phyloP scores from a whole-genome alignment of 2,113 vertebrate genomes.

The Labrus mixtus region DNA sequence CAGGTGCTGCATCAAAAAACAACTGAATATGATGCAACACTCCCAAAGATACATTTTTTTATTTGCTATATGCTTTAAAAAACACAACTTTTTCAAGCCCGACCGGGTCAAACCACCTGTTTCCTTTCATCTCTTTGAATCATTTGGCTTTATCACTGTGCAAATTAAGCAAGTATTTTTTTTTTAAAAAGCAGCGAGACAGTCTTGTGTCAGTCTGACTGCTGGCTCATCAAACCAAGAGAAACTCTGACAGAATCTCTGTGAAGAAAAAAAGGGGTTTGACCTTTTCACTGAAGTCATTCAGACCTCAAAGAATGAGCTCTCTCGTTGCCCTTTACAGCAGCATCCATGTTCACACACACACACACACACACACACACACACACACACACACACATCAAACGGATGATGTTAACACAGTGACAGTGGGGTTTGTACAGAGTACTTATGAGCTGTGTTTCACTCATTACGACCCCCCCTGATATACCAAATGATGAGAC shows the following conservation, averaged over 20 bases:
- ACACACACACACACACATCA: constrained; percentile 7
- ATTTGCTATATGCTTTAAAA: too few relatives aligned
- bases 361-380: constrained; percentile 26
- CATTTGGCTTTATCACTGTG: not conserved
- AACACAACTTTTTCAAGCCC: too few relatives aligned
- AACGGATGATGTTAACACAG: constrained; percentile 37
- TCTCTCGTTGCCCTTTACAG: constrained; percentile 75
- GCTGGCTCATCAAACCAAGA: constrained; percentile 52
- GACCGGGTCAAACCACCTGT: not conserved
- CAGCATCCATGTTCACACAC: constrained; percentile 40
- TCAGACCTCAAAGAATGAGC: constrained; percentile 57
- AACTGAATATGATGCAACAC: too few relatives aligned
- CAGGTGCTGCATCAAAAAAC: too few relatives aligned
- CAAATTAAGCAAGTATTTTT: constrained; percentile 1
- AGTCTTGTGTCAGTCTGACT: not conserved
- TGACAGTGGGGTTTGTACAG: constrained; percentile 38
- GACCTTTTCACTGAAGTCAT: constrained; percentile 79
- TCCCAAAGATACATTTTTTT: too few relatives aligned
- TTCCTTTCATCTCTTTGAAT: constrained; percentile 7
- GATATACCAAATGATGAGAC: constrained; percentile 40
- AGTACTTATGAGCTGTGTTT: constrained; percentile 63
- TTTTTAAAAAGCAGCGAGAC: not conserved
- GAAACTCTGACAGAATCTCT: constrained; percentile 44
- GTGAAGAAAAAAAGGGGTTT: constrained; percentile 49
- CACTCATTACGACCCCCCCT: constrained; percentile 61